A percentile compares a stretch with the other conserved stretches of the same genome.
Conservation (phyloP, 2,113 vertebrate genomes). For the Tetraodon nigroviridis region DNA sequence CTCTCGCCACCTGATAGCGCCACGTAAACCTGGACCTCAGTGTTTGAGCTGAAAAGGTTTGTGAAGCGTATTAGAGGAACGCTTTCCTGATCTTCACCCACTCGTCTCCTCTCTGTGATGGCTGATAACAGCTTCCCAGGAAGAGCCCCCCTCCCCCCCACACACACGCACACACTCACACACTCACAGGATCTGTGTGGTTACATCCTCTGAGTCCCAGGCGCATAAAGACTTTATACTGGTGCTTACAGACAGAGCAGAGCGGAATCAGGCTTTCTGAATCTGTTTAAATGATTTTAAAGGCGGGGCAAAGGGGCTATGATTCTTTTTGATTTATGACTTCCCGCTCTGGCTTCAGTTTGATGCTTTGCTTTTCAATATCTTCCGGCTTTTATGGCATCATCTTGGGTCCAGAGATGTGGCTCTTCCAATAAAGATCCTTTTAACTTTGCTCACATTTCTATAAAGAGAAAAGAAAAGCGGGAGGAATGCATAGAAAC, state of each 20-base stretch:
- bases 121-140: slow-evolving; percentile 29
- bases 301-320: slow-evolving; percentile 67
- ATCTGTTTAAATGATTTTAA: slow-evolving; percentile 80
- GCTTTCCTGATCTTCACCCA: slow-evolving; percentile 57
- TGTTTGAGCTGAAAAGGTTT: slow-evolving; percentile 58
- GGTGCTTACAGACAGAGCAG: slow-evolving; percentile 72
- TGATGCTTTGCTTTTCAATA: slow-evolving; percentile 76
- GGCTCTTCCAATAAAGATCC: slow-evolving; percentile 76
- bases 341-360: slow-evolving; percentile 73
- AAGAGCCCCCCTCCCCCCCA: slow-evolving; percentile 42
- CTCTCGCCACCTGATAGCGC: slow-evolving; percentile 47
- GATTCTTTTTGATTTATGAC: slow-evolving; percentile 74
- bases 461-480: slow-evolving; percentile 65
- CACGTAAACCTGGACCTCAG: slow-evolving; percentile 29
- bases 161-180: slow-evolving; percentile 47
- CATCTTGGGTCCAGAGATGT: slow-evolving; percentile 79
- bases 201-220: slow-evolving; percentile 62
- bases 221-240: slow-evolving; percentile 76
- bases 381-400: slow-evolving; percentile 75
- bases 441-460: slow-evolving; percentile 76
- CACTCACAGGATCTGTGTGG: slow-evolving; percentile 60
- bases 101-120: slow-evolving; percentile 53
- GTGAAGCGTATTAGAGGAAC: slow-evolving; percentile 60
- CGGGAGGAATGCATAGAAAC: slow-evolving; percentile 59
- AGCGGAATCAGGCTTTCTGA: slow-evolving; percentile 74